A percentile compares a stretch with the other conserved stretches of the same genome.
phyloP scores from a whole-genome alignment of 2,113 vertebrate species.

The Podilymbus podiceps region DNA sequence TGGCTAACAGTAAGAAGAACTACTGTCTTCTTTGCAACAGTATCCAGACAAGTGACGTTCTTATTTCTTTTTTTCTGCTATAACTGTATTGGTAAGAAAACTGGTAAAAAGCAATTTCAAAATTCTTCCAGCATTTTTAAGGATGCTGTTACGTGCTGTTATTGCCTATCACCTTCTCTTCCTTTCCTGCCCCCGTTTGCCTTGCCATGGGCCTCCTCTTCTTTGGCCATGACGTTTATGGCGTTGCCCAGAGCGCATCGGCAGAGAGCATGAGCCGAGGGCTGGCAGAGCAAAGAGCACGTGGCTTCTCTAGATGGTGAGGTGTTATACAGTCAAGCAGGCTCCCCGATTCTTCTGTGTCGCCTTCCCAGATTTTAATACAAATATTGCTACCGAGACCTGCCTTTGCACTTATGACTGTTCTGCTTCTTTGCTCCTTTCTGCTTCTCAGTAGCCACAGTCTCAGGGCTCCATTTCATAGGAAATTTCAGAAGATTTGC shows the following conservation, averaged over 20 bases:
- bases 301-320: not conserved
- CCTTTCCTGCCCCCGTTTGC: fast-evolving
- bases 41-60: not conserved
- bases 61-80: not conserved
- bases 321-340: fast-evolving
- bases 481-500: not conserved
- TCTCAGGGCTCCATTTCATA: not conserved
- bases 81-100: not conserved
- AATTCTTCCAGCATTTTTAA: not conserved
- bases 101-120: not conserved
- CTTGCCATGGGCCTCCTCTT: not conserved
- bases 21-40: not conserved
- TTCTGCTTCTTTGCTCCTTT: not conserved
- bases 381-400: fast-evolving
- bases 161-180: not conserved
- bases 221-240: not conserved
- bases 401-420: not conserved
- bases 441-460: not conserved
- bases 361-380: not conserved
- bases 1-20: not conserved
- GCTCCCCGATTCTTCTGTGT: not conserved
- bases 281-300: too few species aligned
- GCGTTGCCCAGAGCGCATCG: fast-evolving
- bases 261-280: not conserved
- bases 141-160: not conserved